phyloP scores from a whole-genome alignment of 2,888 invertebrate genomes.

The Cyclophora albipunctata region DNA sequence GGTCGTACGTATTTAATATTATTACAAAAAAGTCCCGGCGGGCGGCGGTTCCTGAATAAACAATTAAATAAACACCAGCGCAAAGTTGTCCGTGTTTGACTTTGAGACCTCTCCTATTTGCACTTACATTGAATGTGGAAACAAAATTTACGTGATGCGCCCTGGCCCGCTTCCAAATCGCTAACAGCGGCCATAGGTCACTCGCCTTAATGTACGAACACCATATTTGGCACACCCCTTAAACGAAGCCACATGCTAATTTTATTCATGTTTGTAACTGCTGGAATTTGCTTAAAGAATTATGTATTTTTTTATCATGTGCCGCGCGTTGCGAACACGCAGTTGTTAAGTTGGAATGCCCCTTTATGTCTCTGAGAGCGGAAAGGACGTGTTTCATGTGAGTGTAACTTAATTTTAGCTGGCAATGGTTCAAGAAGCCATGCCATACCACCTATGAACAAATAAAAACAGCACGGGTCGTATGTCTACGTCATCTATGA shows the following conservation, averaged over 20 bases:
- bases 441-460: too few relatives aligned
- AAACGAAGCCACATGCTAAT: constrained; percentile 29
- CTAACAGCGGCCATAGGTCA: constrained; percentile 51
- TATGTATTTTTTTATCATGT: too few relatives aligned
- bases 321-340: too few relatives aligned
- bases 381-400: too few relatives aligned
- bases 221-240: constrained; percentile 38
- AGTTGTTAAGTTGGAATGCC: too few relatives aligned
- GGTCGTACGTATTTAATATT: constrained; percentile 8
- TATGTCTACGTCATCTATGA: too few relatives aligned
- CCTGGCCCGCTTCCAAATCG: constrained; percentile 57
- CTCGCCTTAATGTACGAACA: constrained; percentile 55
- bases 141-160: constrained; percentile 34
- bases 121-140: constrained; percentile 11
- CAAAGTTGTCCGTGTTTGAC: constrained; percentile 14
- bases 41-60: constrained; percentile 8
- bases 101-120: constrained; percentile 10
- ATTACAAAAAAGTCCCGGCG: constrained; percentile 9
- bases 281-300: not conserved
- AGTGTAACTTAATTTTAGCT: too few relatives aligned
- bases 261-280: constrained; percentile 29
- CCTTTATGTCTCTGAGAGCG: too few relatives aligned
- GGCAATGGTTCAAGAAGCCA: too few relatives aligned
- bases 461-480: too few relatives aligned
- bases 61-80: constrained; percentile 10